phyloP scores from a whole-genome alignment of 2,797 vertebrate genomes.

The Chiloscyllium punctatum region DNA sequence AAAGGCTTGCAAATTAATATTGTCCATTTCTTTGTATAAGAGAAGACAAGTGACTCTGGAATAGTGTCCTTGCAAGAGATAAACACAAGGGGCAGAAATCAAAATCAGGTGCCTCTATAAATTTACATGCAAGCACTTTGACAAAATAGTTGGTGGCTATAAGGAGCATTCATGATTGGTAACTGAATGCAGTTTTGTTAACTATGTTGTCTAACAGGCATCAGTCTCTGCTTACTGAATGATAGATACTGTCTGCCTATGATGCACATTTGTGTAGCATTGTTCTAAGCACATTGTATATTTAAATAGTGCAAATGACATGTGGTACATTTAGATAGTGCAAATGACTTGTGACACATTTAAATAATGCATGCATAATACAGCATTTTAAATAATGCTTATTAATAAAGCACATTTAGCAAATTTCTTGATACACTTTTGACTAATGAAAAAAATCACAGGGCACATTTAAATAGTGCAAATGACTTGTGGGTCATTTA shows the following conservation, averaged over 20 bases:
- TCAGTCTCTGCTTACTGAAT: neutral
- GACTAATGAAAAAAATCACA: neutral
- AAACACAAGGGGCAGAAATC: neutral
- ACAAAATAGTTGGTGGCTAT: neutral
- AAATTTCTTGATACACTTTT: neutral
- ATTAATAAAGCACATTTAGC: neutral
- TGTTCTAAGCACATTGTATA: neutral
- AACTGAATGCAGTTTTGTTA: neutral
- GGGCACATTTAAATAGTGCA: neutral
- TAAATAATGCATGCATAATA: neutral
- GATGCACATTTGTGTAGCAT: neutral
- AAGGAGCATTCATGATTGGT: neutral
- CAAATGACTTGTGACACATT: neutral
- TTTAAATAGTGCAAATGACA: neutral
- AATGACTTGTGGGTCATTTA: neutral
- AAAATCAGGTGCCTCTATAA: neutral
- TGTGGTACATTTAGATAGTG: neutral
- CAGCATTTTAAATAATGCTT: neutral
- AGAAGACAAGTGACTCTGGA: neutral
- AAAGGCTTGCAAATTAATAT: neutral
- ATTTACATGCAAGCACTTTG: neutral
- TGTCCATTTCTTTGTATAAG: neutral
- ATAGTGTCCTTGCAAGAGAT: neutral
- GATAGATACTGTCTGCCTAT: neutral
- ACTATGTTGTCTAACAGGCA: neutral